Base-by-base conservation (phyloP, 2,113 vertebrate genomes). In the Entomyzon cyanotis region DNA sequence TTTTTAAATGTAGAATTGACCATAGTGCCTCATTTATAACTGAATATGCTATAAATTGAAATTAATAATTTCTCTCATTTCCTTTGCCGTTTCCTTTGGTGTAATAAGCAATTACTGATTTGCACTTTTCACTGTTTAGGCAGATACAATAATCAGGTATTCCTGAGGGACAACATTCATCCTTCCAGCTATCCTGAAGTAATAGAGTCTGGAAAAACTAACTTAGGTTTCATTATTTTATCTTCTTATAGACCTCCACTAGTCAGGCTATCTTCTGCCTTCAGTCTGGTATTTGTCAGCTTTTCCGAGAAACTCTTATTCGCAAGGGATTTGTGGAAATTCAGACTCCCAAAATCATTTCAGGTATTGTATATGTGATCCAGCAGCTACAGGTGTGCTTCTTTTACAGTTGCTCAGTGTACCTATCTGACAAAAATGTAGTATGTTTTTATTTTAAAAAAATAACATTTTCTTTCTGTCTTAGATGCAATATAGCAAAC, bases 331-430 rank as follows among this genome's bases (percentile, higher is more conserved):
- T 99, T 97, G 98, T 99, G 98, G 99, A 99, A 98, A 99, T 99
- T 97, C 99, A 99, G 95, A 99, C 99, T 87, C 99, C 99, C 64
- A 99, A 99, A 98, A 99, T 99, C 84, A 99, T 99, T 97, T 99
- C 99, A 97, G 99, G 99, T 99, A 98, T 75, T 60, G 94, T 94
- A 84, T 90, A 11, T 91, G 39, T 88, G 60, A 77, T 86, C 73
- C 49, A 19, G 79, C 78, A 86, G 68, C 59, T 82, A n/a, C 41
- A 65, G 35, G 30, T 90, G 46, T 62, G 69, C 58, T 83, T 49
- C 53, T 44, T 88, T 70, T 74, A 21, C 41, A 53, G 35, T 83
- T 93, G 31, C 33, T 92, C 20, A 46, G 28, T 3, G 2, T 60
- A 44, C 19, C 11, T 67, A 15, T 86, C n/a, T 86, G 67, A 30